Base-by-base conservation (phyloP, 2,888 invertebrate species). In the Nebria salina region DNA sequence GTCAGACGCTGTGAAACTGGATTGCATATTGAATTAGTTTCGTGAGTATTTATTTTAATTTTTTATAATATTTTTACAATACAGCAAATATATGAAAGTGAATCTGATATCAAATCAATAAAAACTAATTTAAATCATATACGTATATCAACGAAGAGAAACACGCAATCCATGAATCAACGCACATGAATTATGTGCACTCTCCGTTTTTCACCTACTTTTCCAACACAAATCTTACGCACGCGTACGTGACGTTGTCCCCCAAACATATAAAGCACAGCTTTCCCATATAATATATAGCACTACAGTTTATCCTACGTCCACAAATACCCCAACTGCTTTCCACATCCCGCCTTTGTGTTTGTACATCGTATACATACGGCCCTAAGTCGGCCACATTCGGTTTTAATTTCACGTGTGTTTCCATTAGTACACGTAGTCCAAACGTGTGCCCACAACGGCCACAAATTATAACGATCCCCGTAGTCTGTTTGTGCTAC, bases 341-440 rank as follows among this genome's bases (percentile, higher is more conserved):
- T 7, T 54, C 54, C 54, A 34, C 26, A 11, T 26, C 15, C 8
- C 26, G 68, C 26, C 26, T 8, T 26, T 68, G 68, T 68, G 26
- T 20, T 68, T 15, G 68, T 68, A 68, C 20, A 25, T 68, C 20
- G 25, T 25, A 13, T 20, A 72, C 42, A 68, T 25, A 15, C 20
- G 25, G 25, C 6, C 6, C 70, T 34, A 70, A 73, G 26, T 20
- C 73, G 8, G 20, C 64, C 54, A 64, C 75, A 41, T 66, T 76
- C 66, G 42, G 68, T 76, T 76, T 76, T 76, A 76, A 76, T 76
- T 76, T 68, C 76, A 43, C 70, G 70, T 76, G 76, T 76, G 76
- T 76, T 76, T 70, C 76, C 76, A 76, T 76, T 76, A 76, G 76
- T 41, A 42, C 54, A 54, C 54, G 54, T 34, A 54, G 54, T 54